These are phyloP conservation scores for Porites rus DNA, from an alignment of 92 coral and sea anemone species.

Conservation along the genomic window DNA sequence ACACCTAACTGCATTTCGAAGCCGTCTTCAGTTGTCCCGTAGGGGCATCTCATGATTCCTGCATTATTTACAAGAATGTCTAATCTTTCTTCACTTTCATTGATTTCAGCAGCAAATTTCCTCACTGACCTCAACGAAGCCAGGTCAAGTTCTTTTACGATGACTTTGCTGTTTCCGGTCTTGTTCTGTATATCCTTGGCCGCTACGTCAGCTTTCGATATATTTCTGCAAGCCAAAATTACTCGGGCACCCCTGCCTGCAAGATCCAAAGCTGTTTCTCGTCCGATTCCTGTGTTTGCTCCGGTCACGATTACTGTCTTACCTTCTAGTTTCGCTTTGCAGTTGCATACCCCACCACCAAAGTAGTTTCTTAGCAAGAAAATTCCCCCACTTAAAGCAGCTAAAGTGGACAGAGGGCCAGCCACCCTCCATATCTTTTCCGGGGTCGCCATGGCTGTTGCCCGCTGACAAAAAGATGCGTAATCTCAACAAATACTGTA, in stretches of 20 bases:
- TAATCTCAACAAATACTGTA: neutral
- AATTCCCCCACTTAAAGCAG: conserved; percentile 33
- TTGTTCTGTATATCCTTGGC: conserved; percentile 76
- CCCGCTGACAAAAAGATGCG: neutral
- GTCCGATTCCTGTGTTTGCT: conserved; percentile 92
- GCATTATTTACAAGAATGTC: conserved; percentile 88
- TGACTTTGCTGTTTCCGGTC: conserved; percentile 77
- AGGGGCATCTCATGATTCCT: conserved; percentile 73
- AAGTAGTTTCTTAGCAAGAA: conserved; percentile 45
- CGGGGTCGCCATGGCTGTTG: conserved; percentile 14
- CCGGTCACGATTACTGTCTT: conserved; percentile 93
- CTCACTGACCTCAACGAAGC: conserved; percentile 86
- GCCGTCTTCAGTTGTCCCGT: conserved; percentile 72
- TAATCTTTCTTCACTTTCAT: conserved; percentile 74
- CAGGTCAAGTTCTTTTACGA: conserved; percentile 83
- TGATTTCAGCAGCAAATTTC: conserved; percentile 79
- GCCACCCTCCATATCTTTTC: conserved; percentile 26
- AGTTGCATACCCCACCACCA: conserved; percentile 68
- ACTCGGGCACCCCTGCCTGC: conserved; percentile 89
- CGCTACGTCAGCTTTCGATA: conserved; percentile 73
- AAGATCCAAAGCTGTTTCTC: conserved; percentile 86
- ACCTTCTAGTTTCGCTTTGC: conserved; percentile 64
- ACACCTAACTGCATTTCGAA: conserved; percentile 81
- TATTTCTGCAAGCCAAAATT: conserved; percentile 85
- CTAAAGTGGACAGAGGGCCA: conserved; percentile 48